Percentiles rank a stretch among this genome's conserved stretches.
Evolutionary conservation across 2,888 invertebrate species (phyloP).

Genomic region (Anthrax anthrax): DNA sequence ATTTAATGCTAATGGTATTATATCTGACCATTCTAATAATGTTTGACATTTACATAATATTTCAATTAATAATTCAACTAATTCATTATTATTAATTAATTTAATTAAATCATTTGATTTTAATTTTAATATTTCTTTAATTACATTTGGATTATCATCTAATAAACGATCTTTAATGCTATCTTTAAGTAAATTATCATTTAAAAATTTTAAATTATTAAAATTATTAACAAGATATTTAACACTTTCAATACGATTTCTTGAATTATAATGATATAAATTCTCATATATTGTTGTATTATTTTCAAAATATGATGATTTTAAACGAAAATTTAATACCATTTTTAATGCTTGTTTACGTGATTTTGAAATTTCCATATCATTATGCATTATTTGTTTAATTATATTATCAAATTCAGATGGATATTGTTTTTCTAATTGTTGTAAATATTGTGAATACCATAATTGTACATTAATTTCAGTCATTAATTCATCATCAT

Average conservation of each 20-base stretch:
- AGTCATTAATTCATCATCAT: slow-evolving; percentile 10
- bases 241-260: slow-evolving; percentile 52
- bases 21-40: slow-evolving; percentile 23
- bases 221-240: slow-evolving; percentile 45
- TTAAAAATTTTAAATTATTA: slow-evolving; percentile 35
- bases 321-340: slow-evolving; percentile 39
- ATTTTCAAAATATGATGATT: slow-evolving; percentile 39
- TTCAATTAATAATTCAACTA: slow-evolving; percentile 37
- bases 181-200: slow-evolving; percentile 46
- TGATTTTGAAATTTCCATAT: slow-evolving; percentile 24
- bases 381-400: slow-evolving; percentile 40
- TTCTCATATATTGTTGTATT: slow-evolving; percentile 48
- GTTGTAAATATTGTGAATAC: slow-evolving; percentile 42
- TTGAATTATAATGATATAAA: slow-evolving; percentile 54
- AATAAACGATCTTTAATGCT: slow-evolving; percentile 48
- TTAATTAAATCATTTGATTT: slow-evolving; percentile 28
- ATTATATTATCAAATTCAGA: slow-evolving; percentile 53
- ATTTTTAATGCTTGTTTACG: slow-evolving; percentile 32
- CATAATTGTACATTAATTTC: slow-evolving; percentile 32
- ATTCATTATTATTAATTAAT: slow-evolving; percentile 34
- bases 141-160: slow-evolving; percentile 51
- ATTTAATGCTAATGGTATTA: slow-evolving; percentile 33
- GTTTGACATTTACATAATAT: slow-evolving; percentile 37
- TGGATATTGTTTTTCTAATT: slow-evolving; percentile 57
- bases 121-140: slow-evolving; percentile 40